These are phyloP conservation scores for Cyprinodon variegatus DNA, from an alignment of 2,113 vertebrate species.

Conservation along the genomic window DNA sequence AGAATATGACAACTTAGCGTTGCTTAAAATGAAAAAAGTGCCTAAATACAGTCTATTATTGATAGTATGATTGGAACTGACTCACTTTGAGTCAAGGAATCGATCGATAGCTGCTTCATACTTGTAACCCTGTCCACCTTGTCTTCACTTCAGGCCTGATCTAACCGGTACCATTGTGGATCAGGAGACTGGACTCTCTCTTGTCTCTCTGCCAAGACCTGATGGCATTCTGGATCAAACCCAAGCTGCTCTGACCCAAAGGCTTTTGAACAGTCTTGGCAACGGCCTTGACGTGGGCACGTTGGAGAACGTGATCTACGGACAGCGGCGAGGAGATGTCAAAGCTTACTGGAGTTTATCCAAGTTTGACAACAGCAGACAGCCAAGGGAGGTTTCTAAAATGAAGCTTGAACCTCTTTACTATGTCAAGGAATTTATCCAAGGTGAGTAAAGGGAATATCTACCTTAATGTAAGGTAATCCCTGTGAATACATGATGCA, in stretches of 20 bases:
- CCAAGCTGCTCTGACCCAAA: slow-evolving; percentile 68
- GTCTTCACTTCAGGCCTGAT: slow-evolving; percentile 56
- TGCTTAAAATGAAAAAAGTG: too few species aligned
- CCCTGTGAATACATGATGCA: neutral
- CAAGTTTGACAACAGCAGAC: slow-evolving; percentile 61
- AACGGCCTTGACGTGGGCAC: slow-evolving; percentile 77
- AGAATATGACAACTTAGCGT: too few species aligned
- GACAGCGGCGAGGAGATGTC: slow-evolving; percentile 58
- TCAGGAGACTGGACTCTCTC: slow-evolving; percentile 34
- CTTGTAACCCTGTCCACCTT: neutral
- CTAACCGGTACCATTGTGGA: slow-evolving; percentile 12
- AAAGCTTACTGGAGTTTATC: slow-evolving; percentile 76
- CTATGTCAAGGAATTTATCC: slow-evolving; percentile 72
- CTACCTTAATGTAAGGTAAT: neutral
- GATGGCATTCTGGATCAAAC: slow-evolving; percentile 68
- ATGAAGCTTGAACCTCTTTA: slow-evolving; percentile 61
- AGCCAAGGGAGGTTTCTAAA: slow-evolving; percentile 76
- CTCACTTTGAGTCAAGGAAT: neutral
- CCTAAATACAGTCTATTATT: too few species aligned
- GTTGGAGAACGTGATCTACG: slow-evolving; percentile 50
- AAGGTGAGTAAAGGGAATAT: slow-evolving; percentile 68
- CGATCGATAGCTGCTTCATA: neutral
- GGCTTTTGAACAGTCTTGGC: slow-evolving; percentile 78
- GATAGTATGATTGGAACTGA: too few species aligned
- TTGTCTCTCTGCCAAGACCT: slow-evolving; percentile 77